Evolutionary conservation across 2,888 invertebrate genomes (phyloP).

Genomic region (Pyrgus malvae): DNA sequence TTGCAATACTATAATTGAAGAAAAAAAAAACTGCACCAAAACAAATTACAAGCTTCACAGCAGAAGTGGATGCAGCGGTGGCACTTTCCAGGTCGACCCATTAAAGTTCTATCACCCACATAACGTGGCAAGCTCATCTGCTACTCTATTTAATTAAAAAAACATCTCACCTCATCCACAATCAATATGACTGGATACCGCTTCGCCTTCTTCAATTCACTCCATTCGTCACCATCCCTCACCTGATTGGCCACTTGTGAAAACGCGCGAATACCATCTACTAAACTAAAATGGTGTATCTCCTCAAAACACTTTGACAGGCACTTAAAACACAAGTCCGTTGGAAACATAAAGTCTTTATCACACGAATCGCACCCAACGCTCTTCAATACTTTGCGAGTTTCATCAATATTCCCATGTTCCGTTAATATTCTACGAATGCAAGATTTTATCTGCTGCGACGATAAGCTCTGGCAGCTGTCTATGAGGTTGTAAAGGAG

Average conservation of each 20-base stretch:
- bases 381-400: constrained; percentile 42
- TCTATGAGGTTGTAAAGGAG: constrained; percentile 70
- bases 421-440: constrained; percentile 65
- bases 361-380: constrained; percentile 50
- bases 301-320: constrained; percentile 58
- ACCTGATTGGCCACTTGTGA: constrained; percentile 60
- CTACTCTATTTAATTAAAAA: not conserved
- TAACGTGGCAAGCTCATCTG: constrained; percentile 8
- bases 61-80: too few relatives aligned
- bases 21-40: too few relatives aligned
- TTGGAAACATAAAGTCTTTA: constrained; percentile 51
- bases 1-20: too few relatives aligned
- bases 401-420: constrained; percentile 55
- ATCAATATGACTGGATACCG: constrained; percentile 84
- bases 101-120: too few relatives aligned
- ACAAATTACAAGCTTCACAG: too few relatives aligned
- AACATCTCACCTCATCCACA: constrained; percentile 84
- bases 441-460: constrained; percentile 61
- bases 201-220: constrained; percentile 62
- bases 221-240: constrained; percentile 61
- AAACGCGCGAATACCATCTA: constrained; percentile 67
- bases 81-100: too few relatives aligned
- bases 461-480: constrained; percentile 50
- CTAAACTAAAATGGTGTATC: constrained; percentile 58
- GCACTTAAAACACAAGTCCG: constrained; percentile 64